Base-by-base conservation (phyloP, 2,113 vertebrate species). In the Notothenia coriiceps region DNA sequence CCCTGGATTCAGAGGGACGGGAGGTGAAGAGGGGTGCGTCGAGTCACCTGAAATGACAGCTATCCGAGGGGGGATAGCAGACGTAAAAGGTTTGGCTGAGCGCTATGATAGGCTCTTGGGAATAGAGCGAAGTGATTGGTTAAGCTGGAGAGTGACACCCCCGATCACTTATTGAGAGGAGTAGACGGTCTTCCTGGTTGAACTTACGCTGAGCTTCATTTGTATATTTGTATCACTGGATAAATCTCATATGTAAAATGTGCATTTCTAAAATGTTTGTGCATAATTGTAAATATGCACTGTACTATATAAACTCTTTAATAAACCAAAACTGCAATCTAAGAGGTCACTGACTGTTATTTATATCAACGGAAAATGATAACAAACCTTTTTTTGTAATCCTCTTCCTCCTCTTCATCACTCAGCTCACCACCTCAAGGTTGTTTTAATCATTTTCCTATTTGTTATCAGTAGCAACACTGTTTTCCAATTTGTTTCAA, bases 271-370 rank as follows among this genome's bases (percentile, higher is more conserved):
- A 73, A 74, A 74, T 65, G 29, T 17, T 47, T 91, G 80, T 95
- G 90, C 46, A 86, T 82, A 92, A 44, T 35, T 93, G 86, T 92
- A 86, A 86, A 93, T 88, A 88, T 74, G 74, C 74, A 47, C 44
- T 77, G 2, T 71, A 67, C 47, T 57, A 55, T 84, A 59, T 81
- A 80, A 50, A 82, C 87, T 78, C 69, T 86, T 78, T 63, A 92
- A 89, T 93, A 90, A 92, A 93, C 64, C 55, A 80, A 85, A 68
- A 43, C 12, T 84, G 43, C 49, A 5, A 47, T 55, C 22, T 63
- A 18, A 25, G 20, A 72, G 25, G 59, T 68, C 22, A 11, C 17
- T 55, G 2, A 2, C 5, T 8, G 77, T 74, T 69, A 15, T 74
- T 61, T 68, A 7, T 59, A 14, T 44, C 5, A 11, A 64, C 10